A percentile compares a stretch with the other conserved stretches of the same genome.
Evolutionary conservation across 1,140 invertebrate genomes (phyloP).

Genomic region (Triops cancriformis): DNA sequence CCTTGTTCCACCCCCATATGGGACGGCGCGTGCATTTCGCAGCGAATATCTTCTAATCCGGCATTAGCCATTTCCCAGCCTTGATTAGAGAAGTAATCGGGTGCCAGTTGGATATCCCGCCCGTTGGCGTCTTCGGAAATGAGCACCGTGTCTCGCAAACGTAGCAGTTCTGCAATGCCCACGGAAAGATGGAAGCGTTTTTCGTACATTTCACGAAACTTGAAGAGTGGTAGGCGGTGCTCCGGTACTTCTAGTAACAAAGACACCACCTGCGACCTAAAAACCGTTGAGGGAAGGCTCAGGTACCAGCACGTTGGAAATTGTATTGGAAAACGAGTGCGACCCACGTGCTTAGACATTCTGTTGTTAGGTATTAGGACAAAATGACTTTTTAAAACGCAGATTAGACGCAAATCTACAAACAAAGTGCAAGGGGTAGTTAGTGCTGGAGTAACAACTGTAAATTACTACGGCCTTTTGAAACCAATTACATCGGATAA

Average conservation of each 20-base stretch:
- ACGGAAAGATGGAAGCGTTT: conserved; percentile 68
- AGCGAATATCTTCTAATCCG: conserved; percentile 38
- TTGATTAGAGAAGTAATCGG: background rate
- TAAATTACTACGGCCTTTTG: no score
- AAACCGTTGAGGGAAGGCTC: background rate
- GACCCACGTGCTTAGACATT: background rate
- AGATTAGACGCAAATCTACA: no score
- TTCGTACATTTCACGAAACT: conserved; percentile 76
- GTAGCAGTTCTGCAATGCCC: conserved; percentile 69
- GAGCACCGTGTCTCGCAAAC: conserved; percentile 66
- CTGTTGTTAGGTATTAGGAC: no score
- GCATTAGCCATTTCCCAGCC: background rate
- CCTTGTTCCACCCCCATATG: conserved; percentile 48
- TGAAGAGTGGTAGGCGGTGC: conserved; percentile 67
- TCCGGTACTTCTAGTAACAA: conserved; percentile 61
- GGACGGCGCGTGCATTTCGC: conserved; percentile 40
- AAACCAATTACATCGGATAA: no score
- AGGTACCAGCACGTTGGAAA: background rate
- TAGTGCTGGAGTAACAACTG: no score
- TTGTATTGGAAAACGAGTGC: background rate
- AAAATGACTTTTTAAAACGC: no score
- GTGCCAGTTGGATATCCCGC: conserved; percentile 19
- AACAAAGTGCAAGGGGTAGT: no score
- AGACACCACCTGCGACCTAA: conserved; percentile 44
- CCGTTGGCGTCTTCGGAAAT: conserved; percentile 51